Conservation (phyloP, 2,888 invertebrate species). For the Nezara viridula region DNA sequence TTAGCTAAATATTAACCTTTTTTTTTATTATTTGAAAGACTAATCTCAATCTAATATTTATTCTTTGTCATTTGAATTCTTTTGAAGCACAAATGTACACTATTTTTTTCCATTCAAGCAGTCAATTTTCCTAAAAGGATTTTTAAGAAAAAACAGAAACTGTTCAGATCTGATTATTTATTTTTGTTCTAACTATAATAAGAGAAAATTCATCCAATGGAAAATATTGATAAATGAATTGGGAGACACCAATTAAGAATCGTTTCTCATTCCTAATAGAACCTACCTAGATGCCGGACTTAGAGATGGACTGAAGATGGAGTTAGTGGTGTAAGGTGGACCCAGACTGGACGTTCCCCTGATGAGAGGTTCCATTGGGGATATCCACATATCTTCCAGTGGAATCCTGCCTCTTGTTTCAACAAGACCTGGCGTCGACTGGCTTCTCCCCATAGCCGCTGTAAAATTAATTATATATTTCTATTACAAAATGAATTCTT, state of each 20-base stretch:
- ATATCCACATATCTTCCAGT: slow-evolving; percentile 87
- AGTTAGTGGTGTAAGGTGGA: slow-evolving; percentile 69
- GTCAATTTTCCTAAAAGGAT: too few species aligned
- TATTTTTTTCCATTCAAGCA: too few species aligned
- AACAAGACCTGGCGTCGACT: slow-evolving; percentile 95
- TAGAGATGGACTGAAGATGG: slow-evolving; percentile 68
- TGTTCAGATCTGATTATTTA: too few species aligned
- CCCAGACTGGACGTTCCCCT: slow-evolving; percentile 63
- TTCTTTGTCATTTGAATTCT: too few species aligned
- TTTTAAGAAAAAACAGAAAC: too few species aligned
- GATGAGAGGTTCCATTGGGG: slow-evolving; percentile 70
- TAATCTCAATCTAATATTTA: too few species aligned
- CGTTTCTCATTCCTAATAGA: neutral
- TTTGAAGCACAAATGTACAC: too few species aligned
- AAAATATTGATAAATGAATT: neutral
- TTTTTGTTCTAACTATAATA: too few species aligned
- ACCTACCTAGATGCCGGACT: slow-evolving; percentile 66
- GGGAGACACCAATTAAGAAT: neutral
- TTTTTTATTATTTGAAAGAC: too few species aligned
- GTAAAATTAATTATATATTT: slow-evolving; percentile 67
- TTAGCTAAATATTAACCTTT: too few species aligned
- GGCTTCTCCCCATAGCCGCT: slow-evolving; percentile 96
- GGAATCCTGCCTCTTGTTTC: slow-evolving; percentile 93
- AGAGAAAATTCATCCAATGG: neutral
- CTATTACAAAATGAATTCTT: neutral